These are phyloP conservation scores for Drosophila yakuba DNA, from an alignment of 1,140 invertebrate species.

Conservation along the genomic window DNA sequence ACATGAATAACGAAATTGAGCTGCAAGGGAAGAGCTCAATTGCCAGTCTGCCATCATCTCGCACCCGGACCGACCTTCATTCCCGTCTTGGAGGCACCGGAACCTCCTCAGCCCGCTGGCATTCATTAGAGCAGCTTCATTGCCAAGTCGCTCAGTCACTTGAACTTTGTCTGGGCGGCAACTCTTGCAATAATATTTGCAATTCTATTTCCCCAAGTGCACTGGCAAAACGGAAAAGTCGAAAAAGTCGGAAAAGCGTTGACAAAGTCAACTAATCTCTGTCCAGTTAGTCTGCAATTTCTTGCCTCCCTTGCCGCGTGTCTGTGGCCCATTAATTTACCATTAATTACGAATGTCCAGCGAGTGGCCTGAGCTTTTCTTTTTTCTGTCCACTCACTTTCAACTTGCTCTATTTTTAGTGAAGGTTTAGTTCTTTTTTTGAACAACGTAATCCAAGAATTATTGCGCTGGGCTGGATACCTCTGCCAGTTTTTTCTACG, in stretches of 20 bases:
- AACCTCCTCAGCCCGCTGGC: not conserved
- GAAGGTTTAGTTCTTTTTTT: conserved; percentile 19
- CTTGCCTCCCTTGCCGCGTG: conserved; percentile 19
- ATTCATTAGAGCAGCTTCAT: conserved; percentile 50
- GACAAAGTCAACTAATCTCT: conserved; percentile 44
- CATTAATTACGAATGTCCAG: conserved; percentile 51
- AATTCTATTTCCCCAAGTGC: conserved; percentile 30
- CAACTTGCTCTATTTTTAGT: conserved; percentile 34
- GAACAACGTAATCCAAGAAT: conserved; percentile 35
- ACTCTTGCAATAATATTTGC: conserved; percentile 37
- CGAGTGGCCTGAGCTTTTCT: conserved; percentile 18
- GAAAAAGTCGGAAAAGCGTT: conserved; percentile 27
- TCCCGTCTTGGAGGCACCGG: not conserved
- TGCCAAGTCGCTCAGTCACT: conserved; percentile 45
- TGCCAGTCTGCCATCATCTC: conserved; percentile 20
- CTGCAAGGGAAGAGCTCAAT: conserved; percentile 21
- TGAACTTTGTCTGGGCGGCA: conserved; percentile 51
- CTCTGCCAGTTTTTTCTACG: conserved; percentile 8
- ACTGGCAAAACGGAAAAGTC: not conserved
- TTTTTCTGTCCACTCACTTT: conserved; percentile 4
- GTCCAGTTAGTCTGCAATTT: conserved; percentile 26
- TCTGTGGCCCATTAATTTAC: conserved; percentile 33
- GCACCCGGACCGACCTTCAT: conserved; percentile 4
- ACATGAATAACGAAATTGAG: conserved; percentile 30
- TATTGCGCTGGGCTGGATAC: conserved; percentile 10